These are phyloP conservation scores for Rhabdomys dilectus DNA, from an alignment of 2,113 vertebrate species.

Conservation along the genomic window DNA sequence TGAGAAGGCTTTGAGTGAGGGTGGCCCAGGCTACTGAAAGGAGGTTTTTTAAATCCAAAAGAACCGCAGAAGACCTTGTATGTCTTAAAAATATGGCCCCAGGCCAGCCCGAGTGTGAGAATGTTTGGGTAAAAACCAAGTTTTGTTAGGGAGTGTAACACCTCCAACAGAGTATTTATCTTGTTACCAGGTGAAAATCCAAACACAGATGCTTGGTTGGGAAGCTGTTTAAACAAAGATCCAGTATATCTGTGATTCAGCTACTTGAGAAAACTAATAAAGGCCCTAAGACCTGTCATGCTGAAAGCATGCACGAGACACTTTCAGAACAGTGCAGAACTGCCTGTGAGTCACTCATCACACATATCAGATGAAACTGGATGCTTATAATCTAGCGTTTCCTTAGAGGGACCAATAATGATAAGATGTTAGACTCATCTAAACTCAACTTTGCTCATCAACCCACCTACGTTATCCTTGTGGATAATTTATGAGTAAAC, in stretches of 20 bases:
- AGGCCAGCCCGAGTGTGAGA: conserved; percentile 55
- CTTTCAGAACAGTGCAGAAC: background rate
- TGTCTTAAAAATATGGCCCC: conserved; percentile 29
- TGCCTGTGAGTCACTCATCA: conserved; percentile 5
- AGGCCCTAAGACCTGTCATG: conserved; percentile 27
- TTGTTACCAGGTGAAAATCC: conserved; percentile 69
- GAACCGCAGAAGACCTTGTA: background rate
- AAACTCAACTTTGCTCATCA: background rate
- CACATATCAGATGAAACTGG: conserved; percentile 7
- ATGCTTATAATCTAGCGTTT: background rate
- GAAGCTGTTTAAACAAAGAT: conserved; percentile 47
- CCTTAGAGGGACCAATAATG: background rate
- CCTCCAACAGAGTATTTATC: conserved; percentile 61
- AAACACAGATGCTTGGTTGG: background rate
- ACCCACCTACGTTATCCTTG: background rate
- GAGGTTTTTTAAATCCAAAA: background rate
- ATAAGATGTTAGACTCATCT: background rate
- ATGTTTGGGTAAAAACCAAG: conserved; percentile 43
- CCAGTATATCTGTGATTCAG: conserved; percentile 58
- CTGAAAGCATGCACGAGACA: conserved; percentile 31
- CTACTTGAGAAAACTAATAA: conserved; percentile 6
- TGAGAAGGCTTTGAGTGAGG: background rate
- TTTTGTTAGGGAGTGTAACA: conserved; percentile 42
- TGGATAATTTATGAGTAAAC: conserved; percentile 9
- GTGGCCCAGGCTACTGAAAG: background rate